Percentiles rank a stretch among this genome's conserved stretches.
phyloP scores from a whole-genome alignment of 2,797 vertebrate genomes.

The Scarus forsteni region DNA sequence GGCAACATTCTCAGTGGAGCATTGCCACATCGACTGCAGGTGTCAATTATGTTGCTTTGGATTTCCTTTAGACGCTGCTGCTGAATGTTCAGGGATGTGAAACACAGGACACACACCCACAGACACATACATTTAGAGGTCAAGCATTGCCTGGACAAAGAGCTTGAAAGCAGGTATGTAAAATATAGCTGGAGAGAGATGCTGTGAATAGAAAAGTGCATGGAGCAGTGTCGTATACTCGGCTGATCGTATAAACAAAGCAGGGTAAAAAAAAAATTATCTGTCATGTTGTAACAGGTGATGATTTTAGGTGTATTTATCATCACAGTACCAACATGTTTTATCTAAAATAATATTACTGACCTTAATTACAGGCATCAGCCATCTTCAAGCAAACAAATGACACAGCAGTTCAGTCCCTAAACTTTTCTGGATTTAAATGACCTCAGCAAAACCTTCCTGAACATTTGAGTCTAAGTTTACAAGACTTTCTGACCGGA shows the following conservation, averaged over 20 bases:
- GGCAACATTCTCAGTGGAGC: constrained; percentile 14
- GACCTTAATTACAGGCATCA: constrained; percentile 51
- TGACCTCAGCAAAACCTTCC: constrained; percentile 62
- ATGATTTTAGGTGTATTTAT: constrained; percentile 65
- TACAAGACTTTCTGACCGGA: constrained; percentile 50
- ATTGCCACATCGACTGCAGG: constrained; percentile 23
- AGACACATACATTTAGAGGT: constrained; percentile 16
- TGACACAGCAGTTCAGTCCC: constrained; percentile 44
- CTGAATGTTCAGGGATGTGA: constrained; percentile 24
- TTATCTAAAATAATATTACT: constrained; percentile 61
- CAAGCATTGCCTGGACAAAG: constrained; percentile 48
- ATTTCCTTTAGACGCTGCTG: constrained; percentile 24
- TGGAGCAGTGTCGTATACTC: constrained; percentile 35
- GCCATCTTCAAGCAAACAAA: constrained; percentile 26
- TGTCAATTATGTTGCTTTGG: constrained; percentile 52
- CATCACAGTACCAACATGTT: constrained; percentile 39
- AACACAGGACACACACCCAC: neutral
- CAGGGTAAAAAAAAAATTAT: constrained; percentile 24
- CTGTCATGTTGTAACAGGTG: constrained; percentile 44
- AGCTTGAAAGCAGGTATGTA: constrained; percentile 57
- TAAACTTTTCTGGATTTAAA: constrained; percentile 63
- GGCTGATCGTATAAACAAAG: constrained; percentile 59
- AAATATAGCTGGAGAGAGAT: constrained; percentile 66
- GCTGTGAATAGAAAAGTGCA: constrained; percentile 21
- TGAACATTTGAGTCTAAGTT: constrained; percentile 51